Conservation (phyloP, 2,888 invertebrate species). For the Plebejus anna region DNA sequence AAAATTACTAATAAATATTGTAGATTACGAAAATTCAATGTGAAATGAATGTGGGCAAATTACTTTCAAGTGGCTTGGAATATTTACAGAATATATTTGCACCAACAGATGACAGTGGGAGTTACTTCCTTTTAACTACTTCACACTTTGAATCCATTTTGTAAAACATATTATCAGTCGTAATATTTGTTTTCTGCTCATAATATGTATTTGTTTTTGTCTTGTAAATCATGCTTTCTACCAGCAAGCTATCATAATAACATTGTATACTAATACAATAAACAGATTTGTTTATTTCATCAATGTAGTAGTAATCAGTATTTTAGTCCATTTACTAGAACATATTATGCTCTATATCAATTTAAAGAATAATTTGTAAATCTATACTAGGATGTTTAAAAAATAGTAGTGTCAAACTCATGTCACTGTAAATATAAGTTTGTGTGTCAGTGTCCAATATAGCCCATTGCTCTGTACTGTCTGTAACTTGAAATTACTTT, state of each 20-base stretch:
- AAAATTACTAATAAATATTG: neutral
- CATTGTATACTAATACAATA: neutral
- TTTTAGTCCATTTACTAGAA: neutral
- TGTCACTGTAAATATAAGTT: too few species aligned
- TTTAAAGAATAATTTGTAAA: too few species aligned
- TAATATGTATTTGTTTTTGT: neutral
- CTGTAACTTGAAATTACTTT: neutral
- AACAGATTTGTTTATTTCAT: neutral
- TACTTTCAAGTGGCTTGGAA: neutral
- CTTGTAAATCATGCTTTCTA: neutral
- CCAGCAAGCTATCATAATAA: neutral
- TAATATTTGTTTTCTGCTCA: neutral
- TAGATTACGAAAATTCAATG: conserved; percentile 13
- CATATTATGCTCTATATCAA: too few species aligned
- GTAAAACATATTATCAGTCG: neutral
- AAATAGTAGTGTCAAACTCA: too few species aligned
- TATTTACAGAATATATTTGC: conserved; percentile 23
- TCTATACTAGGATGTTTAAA: too few species aligned
- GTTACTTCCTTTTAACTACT: conserved; percentile 3
- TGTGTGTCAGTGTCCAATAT: too few species aligned
- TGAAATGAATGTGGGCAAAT: conserved; percentile 17
- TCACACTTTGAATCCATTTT: neutral
- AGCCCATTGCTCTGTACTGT: neutral
- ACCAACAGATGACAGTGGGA: conserved; percentile 7
- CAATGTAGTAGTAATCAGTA: neutral